phyloP scores from a whole-genome alignment of 2,797 vertebrate genomes.

The Agapornis canus region DNA sequence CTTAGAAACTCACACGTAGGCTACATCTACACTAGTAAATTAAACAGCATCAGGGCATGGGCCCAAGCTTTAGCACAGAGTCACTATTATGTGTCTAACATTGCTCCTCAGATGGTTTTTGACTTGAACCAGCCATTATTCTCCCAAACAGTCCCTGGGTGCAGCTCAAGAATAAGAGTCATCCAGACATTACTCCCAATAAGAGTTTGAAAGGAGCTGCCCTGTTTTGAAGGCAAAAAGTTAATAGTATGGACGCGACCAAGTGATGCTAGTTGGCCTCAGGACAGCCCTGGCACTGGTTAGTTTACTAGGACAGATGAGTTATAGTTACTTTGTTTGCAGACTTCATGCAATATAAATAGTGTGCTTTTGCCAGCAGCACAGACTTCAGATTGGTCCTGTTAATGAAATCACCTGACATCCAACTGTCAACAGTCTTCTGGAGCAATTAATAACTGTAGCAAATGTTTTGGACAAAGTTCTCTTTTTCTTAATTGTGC shows the following conservation, averaged over 20 bases:
- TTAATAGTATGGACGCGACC: not conserved
- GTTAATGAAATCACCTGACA: not conserved
- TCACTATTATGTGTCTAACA: not conserved
- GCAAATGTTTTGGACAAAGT: not conserved
- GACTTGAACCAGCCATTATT: not conserved
- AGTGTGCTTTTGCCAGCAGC: not conserved
- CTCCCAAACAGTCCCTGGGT: not conserved
- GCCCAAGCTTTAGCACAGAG: not conserved
- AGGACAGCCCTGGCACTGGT: not conserved
- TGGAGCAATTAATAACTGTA: not conserved
- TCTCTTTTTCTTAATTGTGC: not conserved
- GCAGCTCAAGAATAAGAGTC: not conserved
- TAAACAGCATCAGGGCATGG: fast-evolving
- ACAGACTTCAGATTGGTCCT: not conserved
- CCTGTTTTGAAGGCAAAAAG: not conserved
- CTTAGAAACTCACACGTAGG: not conserved
- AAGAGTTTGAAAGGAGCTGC: not conserved
- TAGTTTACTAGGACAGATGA: not conserved
- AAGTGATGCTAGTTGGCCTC: not conserved
- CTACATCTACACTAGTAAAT: not conserved
- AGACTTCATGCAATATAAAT: not conserved
- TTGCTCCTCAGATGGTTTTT: not conserved
- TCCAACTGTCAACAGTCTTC: not conserved
- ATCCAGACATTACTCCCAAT: not conserved
- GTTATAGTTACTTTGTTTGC: not conserved